phyloP scores from a whole-genome alignment of 2,113 vertebrate genomes.

The Cercocebus atys region DNA sequence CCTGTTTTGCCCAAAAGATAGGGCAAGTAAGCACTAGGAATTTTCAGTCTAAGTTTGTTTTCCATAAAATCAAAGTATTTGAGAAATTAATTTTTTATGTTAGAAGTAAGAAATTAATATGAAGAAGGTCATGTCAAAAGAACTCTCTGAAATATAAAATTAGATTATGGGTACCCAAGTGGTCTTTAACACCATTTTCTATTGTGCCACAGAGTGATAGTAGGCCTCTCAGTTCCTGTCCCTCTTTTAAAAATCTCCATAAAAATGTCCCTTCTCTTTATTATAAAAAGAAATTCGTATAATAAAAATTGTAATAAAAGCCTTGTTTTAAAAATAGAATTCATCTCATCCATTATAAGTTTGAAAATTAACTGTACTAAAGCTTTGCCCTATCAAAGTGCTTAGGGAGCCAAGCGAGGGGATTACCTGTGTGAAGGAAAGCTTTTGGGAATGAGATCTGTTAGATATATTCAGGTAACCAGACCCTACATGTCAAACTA shows the following conservation, averaged over 20 bases:
- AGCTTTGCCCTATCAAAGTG: neutral
- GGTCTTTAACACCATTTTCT: neutral
- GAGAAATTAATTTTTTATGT: neutral
- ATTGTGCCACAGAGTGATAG: neutral
- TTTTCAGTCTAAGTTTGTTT: neutral
- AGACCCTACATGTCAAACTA: neutral
- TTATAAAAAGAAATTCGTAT: neutral
- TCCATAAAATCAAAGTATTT: neutral
- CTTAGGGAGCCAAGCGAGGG: neutral
- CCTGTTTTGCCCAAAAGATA: neutral
- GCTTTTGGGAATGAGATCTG: neutral
- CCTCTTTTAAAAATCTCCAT: neutral
- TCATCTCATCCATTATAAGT: neutral
- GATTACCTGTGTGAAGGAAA: neutral
- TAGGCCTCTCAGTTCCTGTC: neutral
- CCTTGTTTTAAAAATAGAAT: neutral
- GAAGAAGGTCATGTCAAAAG: neutral
- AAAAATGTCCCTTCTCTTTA: constrained; percentile 22
- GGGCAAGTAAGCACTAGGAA: neutral
- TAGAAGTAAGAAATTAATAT: neutral
- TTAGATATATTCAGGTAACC: neutral
- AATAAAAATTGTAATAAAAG: neutral
- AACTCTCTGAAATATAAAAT: neutral
- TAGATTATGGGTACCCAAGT: neutral
- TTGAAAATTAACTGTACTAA: neutral